A percentile compares a stretch with the other conserved stretches of the same genome.
Evolutionary conservation across 2,113 vertebrate species (phyloP).

Genomic region (Rhombomys opimus): DNA sequence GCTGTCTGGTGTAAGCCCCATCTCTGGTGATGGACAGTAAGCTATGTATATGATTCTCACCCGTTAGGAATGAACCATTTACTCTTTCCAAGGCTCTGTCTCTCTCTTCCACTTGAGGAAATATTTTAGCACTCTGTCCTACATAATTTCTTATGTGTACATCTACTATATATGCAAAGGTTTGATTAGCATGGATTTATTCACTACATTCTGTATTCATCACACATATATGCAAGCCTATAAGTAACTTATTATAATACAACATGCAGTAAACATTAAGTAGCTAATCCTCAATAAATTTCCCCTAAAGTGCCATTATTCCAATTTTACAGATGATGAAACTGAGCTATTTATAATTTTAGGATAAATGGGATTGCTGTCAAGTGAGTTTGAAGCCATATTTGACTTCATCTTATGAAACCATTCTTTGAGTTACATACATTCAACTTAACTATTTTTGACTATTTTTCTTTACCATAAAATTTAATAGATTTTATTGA

Average conservation of each 20-base stretch:
- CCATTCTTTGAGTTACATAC: neutral
- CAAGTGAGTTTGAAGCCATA: neutral
- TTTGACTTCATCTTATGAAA: neutral
- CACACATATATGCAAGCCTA: slow-evolving; percentile 10
- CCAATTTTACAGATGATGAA: slow-evolving; percentile 75
- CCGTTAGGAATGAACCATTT: slow-evolving; percentile 63
- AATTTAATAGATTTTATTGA: neutral
- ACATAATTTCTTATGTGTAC: slow-evolving; percentile 47
- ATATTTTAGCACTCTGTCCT: slow-evolving; percentile 42
- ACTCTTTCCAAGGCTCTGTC: slow-evolving; percentile 26
- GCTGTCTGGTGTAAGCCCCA: slow-evolving; percentile 64
- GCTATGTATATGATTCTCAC: slow-evolving; percentile 36
- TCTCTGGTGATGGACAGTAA: slow-evolving; percentile 54
- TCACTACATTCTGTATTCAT: slow-evolving; percentile 60
- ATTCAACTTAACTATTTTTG: neutral
- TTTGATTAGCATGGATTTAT: slow-evolving; percentile 63
- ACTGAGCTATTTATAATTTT: slow-evolving; percentile 69
- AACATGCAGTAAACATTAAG: slow-evolving; percentile 66
- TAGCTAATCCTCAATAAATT: slow-evolving; percentile 38
- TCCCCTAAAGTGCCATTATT: slow-evolving; percentile 49
- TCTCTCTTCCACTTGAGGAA: slow-evolving; percentile 63
- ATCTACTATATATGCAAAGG: slow-evolving; percentile 32
- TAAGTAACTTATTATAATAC: slow-evolving; percentile 65
- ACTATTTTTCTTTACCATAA: neutral
- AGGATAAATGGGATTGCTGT: slow-evolving; percentile 54